A percentile compares a stretch with the other conserved stretches of the same genome.
phyloP scores from a whole-genome alignment of 92 coral and sea anemone genomes.

The Phenganax marumi region DNA sequence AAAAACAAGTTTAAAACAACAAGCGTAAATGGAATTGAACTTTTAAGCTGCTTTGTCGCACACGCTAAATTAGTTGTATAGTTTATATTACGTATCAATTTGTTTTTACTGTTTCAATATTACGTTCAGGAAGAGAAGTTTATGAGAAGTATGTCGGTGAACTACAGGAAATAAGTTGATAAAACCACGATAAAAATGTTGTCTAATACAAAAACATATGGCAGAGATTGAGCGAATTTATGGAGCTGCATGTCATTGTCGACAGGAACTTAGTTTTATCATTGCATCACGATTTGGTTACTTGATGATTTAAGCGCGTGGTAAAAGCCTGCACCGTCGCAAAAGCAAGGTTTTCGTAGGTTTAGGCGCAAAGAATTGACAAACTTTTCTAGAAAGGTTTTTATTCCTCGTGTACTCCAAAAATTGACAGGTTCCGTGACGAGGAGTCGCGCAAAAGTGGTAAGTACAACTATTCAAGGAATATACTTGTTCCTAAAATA shows the following conservation, averaged over 20 bases:
- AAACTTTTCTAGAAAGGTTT: too few species aligned
- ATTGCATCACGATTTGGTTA: background rate
- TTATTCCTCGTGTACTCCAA: too few species aligned
- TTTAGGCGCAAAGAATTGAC: too few species aligned
- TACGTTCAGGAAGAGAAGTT: background rate
- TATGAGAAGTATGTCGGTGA: conserved; percentile 11
- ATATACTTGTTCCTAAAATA: too few species aligned
- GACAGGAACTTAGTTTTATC: background rate
- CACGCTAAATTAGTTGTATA: background rate
- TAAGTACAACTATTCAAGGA: too few species aligned
- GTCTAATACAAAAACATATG: conserved; percentile 17
- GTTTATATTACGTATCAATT: background rate
- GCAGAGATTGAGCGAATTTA: conserved; percentile 20
- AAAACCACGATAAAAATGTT: background rate
- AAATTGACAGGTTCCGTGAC: too few species aligned
- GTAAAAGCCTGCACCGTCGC: too few species aligned
- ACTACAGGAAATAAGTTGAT: conserved; percentile 10
- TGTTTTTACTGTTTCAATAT: background rate
- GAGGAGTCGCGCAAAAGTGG: too few species aligned
- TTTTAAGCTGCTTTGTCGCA: background rate
- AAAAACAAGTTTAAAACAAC: background rate
- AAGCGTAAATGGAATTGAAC: background rate
- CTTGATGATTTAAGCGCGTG: background rate
- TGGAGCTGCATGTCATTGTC: conserved; percentile 7
- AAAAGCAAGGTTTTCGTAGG: too few species aligned